These are phyloP conservation scores for Pyrgus malvae DNA, from an alignment of 2,888 invertebrate genomes.

Conservation along the genomic window DNA sequence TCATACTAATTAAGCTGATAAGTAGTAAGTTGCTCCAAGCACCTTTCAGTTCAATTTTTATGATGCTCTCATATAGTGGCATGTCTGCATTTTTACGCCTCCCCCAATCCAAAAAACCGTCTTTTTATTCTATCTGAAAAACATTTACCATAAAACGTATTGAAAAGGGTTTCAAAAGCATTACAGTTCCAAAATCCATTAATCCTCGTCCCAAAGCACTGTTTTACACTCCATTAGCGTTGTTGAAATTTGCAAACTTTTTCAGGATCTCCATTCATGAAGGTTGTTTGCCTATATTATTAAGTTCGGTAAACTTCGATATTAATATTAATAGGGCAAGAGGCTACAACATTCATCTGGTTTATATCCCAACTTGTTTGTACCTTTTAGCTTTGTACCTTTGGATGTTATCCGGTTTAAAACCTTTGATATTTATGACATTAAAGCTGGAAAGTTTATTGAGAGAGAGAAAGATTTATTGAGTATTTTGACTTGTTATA, in stretches of 20 bases:
- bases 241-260: slow-evolving; percentile 33
- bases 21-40: too few species aligned
- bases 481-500: too few species aligned
- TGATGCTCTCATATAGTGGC: too few species aligned
- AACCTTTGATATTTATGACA: background rate
- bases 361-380: slow-evolving; percentile 14
- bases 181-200: slow-evolving; percentile 27
- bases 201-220: slow-evolving; percentile 31
- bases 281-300: slow-evolving; percentile 25
- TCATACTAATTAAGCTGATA: too few species aligned
- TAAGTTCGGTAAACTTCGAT: slow-evolving; percentile 15
- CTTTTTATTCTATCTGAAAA: too few species aligned
- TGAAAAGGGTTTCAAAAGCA: slow-evolving; percentile 11
- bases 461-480: too few species aligned
- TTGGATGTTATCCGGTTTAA: background rate
- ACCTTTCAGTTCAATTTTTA: too few species aligned
- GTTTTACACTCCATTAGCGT: slow-evolving; percentile 39
- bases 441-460: too few species aligned
- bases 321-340: slow-evolving; percentile 24
- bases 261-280: slow-evolving; percentile 28
- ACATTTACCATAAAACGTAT: slow-evolving; percentile 3
- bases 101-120: too few species aligned
- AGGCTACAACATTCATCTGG: slow-evolving; percentile 4
- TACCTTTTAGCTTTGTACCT: slow-evolving; percentile 7
- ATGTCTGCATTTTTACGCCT: too few species aligned